phyloP scores from a whole-genome alignment of 2,888 invertebrate genomes.

The Dasysyrphus tricinctus region DNA sequence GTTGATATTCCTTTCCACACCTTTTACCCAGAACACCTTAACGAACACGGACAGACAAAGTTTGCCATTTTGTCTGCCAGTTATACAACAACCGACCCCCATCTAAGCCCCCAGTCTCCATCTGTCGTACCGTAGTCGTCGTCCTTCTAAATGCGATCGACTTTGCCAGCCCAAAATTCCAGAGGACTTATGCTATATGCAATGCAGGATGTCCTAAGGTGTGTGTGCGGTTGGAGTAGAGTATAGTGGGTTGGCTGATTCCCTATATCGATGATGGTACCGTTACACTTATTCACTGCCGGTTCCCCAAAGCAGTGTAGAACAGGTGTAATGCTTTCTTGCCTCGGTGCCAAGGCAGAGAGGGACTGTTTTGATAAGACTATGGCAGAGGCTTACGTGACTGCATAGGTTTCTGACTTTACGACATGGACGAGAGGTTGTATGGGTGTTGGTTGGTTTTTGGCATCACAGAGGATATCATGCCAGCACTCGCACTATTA shows the following conservation, averaged over 20 bases:
- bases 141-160: conserved; percentile 48
- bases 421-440: conserved; percentile 43
- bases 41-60: conserved; percentile 36
- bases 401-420: conserved; percentile 65
- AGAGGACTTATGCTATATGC: conserved; percentile 58
- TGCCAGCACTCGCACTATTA: conserved; percentile 50
- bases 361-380: conserved; percentile 67
- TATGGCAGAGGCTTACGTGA: conserved; percentile 68
- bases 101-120: not conserved
- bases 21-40: conserved; percentile 30
- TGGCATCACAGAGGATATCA: conserved; percentile 65
- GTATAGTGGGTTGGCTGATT: conserved; percentile 51
- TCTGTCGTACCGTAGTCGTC: not conserved
- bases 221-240: conserved; percentile 18
- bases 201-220: conserved; percentile 57
- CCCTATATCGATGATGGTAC: conserved; percentile 57
- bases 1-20: conserved; percentile 52
- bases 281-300: conserved; percentile 49
- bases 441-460: conserved; percentile 60
- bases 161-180: conserved; percentile 57
- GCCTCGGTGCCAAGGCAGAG: conserved; percentile 40
- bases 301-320: conserved; percentile 47
- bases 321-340: conserved; percentile 71
- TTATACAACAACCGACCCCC: conserved; percentile 9
- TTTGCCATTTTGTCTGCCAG: conserved; percentile 50